phyloP scores from a whole-genome alignment of 92 coral and sea anemone genomes.

The Siderastrea siderea region DNA sequence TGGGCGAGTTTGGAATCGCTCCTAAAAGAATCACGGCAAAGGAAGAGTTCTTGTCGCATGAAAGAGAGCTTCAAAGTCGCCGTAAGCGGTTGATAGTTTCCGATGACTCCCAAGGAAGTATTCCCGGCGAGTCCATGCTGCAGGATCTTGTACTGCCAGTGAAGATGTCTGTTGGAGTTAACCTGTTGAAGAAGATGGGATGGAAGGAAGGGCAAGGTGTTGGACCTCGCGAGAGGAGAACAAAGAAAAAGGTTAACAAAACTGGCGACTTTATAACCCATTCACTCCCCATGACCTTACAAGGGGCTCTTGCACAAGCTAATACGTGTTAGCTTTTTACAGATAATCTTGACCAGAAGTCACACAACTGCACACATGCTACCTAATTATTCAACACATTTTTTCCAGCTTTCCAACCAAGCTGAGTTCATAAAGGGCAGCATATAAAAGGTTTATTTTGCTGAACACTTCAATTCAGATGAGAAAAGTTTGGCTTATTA shows the following conservation, averaged over 20 bases:
- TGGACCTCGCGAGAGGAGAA: conserved; percentile 92
- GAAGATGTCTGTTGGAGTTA: conserved; percentile 87
- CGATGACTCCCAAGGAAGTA: conserved; percentile 18
- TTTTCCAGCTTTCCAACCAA: no score
- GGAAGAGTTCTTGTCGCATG: conserved; percentile 75
- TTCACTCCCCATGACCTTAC: no score
- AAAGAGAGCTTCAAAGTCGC: conserved; percentile 43
- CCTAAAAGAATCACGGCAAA: conserved; percentile 90
- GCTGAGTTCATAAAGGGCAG: no score
- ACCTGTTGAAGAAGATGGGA: conserved; percentile 94
- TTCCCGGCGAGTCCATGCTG: conserved; percentile 68
- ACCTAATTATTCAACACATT: no score
- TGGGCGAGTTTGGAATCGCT: conserved; percentile 97
- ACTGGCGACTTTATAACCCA: no score
- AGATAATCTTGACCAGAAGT: no score
- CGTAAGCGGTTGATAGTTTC: conserved; percentile 34
- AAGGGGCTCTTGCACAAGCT: no score
- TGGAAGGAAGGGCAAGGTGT: conserved; percentile 99
- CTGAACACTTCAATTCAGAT: no score
- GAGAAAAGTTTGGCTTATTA: no score
- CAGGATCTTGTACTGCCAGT: conserved; percentile 93
- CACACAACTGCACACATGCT: no score
- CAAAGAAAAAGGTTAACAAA: conserved; percentile 80
- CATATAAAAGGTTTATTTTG: no score
- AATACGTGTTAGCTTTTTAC: no score